Conservation (phyloP, 2,888 invertebrate genomes). For the Amblyjoppa proteus region DNA sequence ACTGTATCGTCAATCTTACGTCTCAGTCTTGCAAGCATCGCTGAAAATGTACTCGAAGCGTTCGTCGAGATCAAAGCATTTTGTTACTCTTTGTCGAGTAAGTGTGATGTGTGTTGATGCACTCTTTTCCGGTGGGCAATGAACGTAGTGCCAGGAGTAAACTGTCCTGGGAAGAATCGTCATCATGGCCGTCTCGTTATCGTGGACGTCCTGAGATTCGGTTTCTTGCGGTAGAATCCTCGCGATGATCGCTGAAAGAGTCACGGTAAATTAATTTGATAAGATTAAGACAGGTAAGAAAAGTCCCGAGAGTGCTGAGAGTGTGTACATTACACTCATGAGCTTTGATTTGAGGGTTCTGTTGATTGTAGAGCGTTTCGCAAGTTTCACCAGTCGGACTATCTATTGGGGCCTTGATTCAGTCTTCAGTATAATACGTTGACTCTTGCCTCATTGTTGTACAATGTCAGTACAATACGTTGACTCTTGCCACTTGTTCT, state of each 20-base stretch:
- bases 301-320: too few relatives aligned
- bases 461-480: slow-evolving; percentile 81
- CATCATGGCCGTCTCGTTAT: slow-evolving; percentile 74
- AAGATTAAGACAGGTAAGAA: not conserved
- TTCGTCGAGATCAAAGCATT: slow-evolving; percentile 92
- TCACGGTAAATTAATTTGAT: slow-evolving; percentile 9
- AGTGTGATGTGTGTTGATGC: slow-evolving; percentile 95
- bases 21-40: slow-evolving; percentile 88
- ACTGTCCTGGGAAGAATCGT: slow-evolving; percentile 77
- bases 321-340: slow-evolving; percentile 69
- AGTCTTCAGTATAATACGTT: slow-evolving; percentile 96
- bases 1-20: slow-evolving; percentile 82
- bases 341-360: slow-evolving; percentile 75
- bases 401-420: slow-evolving; percentile 88
- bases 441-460: slow-evolving; percentile 82
- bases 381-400: slow-evolving; percentile 88
- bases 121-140: slow-evolving; percentile 98
- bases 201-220: slow-evolving; percentile 65
- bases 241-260: slow-evolving; percentile 70
- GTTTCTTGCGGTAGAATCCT: slow-evolving; percentile 69
- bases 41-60: slow-evolving; percentile 96
- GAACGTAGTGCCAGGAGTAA: slow-evolving; percentile 95
- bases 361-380: slow-evolving; percentile 84
- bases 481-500: slow-evolving; percentile 85
- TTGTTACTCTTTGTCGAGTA: slow-evolving; percentile 94